Base-by-base conservation (phyloP, 2,113 vertebrate genomes). In the Riparia riparia region DNA sequence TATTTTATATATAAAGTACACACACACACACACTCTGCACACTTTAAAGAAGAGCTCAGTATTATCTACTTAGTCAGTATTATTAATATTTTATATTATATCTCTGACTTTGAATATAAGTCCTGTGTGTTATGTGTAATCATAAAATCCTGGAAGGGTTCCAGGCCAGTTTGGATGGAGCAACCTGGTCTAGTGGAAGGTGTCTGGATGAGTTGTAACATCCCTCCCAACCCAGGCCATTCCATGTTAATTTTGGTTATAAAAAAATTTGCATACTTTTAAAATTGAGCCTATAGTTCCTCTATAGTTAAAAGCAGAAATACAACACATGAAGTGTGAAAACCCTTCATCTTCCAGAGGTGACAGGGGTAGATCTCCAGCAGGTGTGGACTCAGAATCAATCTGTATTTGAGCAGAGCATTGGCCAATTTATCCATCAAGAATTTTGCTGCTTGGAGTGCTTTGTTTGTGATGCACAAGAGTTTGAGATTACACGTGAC, bases 271-370 rank as follows among this genome's bases (percentile, higher is more conserved):
- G 26, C 54, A 7, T 50, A 28, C 19, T 64, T 74, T n/a, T 60
- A 10, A 41, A 34, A 72, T 44, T 4, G n/a, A 61, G 2, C 21
- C 29, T 56, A 2, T 57, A 49, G 14, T 47, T 93, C 18, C 49
- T 39, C 3, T 32, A 4, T 13, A 53, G 26, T 42, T 79, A 17
- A 31, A 76, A 53, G 39, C 12, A 34, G 66, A 61, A 76, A 69
- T 65, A n/a, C 5, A 3, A 56, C 3, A 3, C 0, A 0, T 34
- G 1, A 65, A 72, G 41, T 41, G 24, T 57, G 50, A 57, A 79
- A 65, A 37, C 10, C 6, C 14, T 58, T 54, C 22, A 13, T 58
- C 53, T 53, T 68, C 49, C n/a, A n/a, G 61, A 56, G 61, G 44
- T 42, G 73, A 6, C 14, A 7, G 50, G 74, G 45, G 25, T 1